A percentile compares a stretch with the other conserved stretches of the same genome.
phyloP scores from a whole-genome alignment of 2,888 invertebrate genomes.

The Alviniconcha strummeri region DNA sequence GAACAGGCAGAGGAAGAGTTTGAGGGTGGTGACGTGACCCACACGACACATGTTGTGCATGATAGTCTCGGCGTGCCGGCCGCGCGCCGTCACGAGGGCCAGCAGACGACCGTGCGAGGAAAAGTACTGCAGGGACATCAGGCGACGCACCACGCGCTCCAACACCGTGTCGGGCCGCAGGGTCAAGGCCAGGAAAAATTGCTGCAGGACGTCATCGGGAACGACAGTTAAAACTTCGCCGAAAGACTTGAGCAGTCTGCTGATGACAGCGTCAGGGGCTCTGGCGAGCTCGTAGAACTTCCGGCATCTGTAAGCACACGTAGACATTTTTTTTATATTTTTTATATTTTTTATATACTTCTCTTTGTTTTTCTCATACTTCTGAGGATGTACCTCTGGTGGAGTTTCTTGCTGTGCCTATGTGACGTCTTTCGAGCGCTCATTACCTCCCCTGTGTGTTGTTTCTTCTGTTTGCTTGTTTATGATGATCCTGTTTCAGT shows the following conservation, averaged over 20 bases:
- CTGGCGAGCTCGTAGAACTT: constrained; percentile 10
- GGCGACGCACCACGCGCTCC: constrained; percentile 16
- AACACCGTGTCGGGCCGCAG: not conserved
- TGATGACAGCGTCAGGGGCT: not conserved
- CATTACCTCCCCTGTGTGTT: too few relatives aligned
- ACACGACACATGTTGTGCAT: constrained; percentile 31
- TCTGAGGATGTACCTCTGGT: too few relatives aligned
- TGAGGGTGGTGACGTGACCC: constrained; percentile 14
- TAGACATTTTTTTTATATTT: not conserved
- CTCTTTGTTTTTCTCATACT: too few relatives aligned
- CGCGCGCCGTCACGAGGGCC: constrained; percentile 11
- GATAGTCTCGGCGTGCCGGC: constrained; percentile 20
- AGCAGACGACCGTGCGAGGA: not conserved
- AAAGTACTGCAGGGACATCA: constrained; percentile 13
- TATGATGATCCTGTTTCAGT: too few relatives aligned
- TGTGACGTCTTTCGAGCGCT: too few relatives aligned
- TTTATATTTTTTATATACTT: not conserved
- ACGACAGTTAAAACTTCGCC: not conserved
- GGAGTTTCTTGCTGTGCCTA: too few relatives aligned
- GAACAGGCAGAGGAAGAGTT: constrained; percentile 18
- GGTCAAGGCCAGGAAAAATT: not conserved
- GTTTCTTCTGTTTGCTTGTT: too few relatives aligned
- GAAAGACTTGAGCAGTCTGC: not conserved
- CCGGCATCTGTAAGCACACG: not conserved
- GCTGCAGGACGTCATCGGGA: not conserved